Conservation (phyloP, 2,888 invertebrate genomes). For the Polymixis lichenea region DNA sequence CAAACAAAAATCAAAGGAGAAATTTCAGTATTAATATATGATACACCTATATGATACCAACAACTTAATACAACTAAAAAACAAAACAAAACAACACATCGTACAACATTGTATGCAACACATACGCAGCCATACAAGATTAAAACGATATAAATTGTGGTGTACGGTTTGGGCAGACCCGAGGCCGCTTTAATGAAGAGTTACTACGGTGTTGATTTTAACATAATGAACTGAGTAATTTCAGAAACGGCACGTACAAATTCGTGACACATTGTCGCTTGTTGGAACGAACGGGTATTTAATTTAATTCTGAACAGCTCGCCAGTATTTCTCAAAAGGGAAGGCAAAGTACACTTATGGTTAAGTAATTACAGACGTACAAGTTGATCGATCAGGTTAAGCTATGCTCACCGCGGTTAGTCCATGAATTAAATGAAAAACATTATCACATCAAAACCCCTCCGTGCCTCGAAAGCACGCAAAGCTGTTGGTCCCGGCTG, state of each 20-base stretch:
- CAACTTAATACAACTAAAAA: background rate
- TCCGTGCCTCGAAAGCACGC: no score
- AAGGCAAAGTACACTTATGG: no score
- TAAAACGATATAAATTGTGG: constrained; percentile 75
- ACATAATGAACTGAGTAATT: constrained; percentile 82
- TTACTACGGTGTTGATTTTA: constrained; percentile 84
- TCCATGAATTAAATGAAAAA: no score
- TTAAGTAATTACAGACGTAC: no score
- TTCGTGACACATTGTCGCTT: constrained; percentile 62
- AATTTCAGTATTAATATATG: no score
- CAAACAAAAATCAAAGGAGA: background rate
- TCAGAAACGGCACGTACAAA: constrained; percentile 70
- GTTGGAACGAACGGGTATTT: background rate
- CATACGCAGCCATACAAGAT: constrained; percentile 62
- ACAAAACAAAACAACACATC: constrained; percentile 1
- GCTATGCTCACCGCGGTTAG: no score
- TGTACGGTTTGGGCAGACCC: constrained; percentile 72
- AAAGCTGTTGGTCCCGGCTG: no score
- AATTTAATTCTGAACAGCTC: background rate
- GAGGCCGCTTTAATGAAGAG: constrained; percentile 80
- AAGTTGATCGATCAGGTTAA: no score
- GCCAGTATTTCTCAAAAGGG: background rate
- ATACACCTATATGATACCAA: background rate
- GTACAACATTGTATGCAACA: constrained; percentile 29
- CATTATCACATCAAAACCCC: no score